phyloP scores from a whole-genome alignment of 2,888 invertebrate species.

The Stramonita haemastoma region DNA sequence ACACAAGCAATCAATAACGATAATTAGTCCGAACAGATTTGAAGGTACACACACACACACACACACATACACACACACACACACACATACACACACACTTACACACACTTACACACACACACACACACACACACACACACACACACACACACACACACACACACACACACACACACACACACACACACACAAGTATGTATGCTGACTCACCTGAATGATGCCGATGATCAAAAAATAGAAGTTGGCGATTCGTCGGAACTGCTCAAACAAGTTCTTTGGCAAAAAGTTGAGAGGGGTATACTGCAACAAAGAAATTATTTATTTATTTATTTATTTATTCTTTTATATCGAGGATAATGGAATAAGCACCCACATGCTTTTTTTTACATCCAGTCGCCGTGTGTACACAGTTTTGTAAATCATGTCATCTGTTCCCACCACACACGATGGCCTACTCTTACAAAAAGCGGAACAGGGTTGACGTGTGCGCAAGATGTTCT shows the following conservation, averaged over 20 bases:
- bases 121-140: background rate
- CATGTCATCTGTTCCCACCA: too few species aligned
- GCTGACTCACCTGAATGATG: slow-evolving; percentile 81
- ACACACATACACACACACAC: slow-evolving; percentile 20
- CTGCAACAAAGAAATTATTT: slow-evolving; percentile 78
- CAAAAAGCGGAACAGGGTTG: too few species aligned
- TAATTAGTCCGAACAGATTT: too few species aligned
- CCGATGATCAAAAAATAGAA: slow-evolving; percentile 89
- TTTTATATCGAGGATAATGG: too few species aligned
- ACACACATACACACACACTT: slow-evolving; percentile 13
- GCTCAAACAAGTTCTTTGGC: slow-evolving; percentile 89
- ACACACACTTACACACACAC: background rate
- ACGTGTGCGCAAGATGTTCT: too few species aligned
- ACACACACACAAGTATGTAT: slow-evolving; percentile 1
- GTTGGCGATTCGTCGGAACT: slow-evolving; percentile 89
- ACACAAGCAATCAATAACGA: too few species aligned
- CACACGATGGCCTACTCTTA: too few species aligned
- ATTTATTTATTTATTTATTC: too few species aligned
- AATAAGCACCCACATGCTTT: too few species aligned
- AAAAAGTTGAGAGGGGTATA: slow-evolving; percentile 88
- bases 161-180: background rate
- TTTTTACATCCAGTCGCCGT: too few species aligned
- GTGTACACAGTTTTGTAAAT: too few species aligned
- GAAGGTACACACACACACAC: slow-evolving; percentile 14
- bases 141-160: background rate